A percentile compares a stretch with the other conserved stretches of the same genome.
Conservation (phyloP, 2,113 vertebrate species). For the Vidua macroura region DNA sequence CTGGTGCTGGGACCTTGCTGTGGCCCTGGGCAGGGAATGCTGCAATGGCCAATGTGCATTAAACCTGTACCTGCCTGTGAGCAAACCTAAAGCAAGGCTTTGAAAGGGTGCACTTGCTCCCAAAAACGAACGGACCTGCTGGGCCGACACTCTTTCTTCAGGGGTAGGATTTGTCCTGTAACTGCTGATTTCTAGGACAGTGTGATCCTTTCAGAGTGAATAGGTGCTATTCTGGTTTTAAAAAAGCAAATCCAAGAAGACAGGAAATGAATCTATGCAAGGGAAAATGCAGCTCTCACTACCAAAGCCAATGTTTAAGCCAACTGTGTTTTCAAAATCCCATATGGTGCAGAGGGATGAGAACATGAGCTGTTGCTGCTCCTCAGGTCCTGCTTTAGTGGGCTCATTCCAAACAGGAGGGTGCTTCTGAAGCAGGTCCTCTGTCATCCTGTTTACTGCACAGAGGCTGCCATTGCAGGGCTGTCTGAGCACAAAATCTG, state of each 20-base stretch:
- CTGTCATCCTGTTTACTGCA: background rate
- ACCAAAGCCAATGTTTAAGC: slow-evolving; percentile 35
- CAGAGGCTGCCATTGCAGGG: background rate
- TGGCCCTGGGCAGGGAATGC: background rate
- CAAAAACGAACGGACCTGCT: background rate
- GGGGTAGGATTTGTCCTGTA: background rate
- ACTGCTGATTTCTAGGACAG: slow-evolving; percentile 7
- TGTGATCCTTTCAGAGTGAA: background rate
- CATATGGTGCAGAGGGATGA: slow-evolving; percentile 41
- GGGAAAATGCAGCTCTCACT: background rate
- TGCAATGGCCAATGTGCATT: background rate
- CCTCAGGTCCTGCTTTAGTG: background rate
- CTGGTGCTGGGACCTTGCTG: background rate
- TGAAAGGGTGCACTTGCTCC: background rate
- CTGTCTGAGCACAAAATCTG: background rate
- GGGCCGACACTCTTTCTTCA: background rate
- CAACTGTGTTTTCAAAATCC: slow-evolving; percentile 47
- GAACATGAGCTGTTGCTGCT: slow-evolving; percentile 38
- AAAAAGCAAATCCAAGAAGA: background rate
- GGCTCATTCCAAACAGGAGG: slow-evolving; percentile 2
- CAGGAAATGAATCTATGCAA: background rate
- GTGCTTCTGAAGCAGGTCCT: background rate
- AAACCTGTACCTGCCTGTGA: background rate
- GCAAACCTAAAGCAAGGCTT: background rate
- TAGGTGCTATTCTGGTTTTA: background rate